Base-by-base conservation (phyloP, 2,113 vertebrate genomes). In the Falcunculus frontatus region DNA sequence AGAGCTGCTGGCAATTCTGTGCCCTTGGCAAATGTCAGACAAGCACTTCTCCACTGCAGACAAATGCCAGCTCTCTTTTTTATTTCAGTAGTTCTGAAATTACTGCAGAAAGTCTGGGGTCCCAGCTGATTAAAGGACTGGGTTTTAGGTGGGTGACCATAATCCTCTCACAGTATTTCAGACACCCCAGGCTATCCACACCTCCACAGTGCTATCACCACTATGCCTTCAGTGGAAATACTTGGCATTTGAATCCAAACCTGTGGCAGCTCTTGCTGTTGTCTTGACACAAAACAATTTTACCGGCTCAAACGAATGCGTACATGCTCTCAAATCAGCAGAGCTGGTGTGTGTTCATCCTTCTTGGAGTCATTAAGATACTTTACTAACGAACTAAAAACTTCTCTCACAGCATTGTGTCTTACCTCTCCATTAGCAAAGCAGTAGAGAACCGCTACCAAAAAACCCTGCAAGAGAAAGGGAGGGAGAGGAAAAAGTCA, bases 361-460 rank as follows among this genome's bases (percentile, higher is more conserved):
- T 79, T 46, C 50, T 64, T 22, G 11, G 25, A 52, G 47, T 74
- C 79, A 82, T n/a, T 60, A 73, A 39, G 10, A 5, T 4, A 47
- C 11, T 85, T 84, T 3, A 27, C 5, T 72, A 63, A 60, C 19
- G 7, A 60, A 19, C 11, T 33, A 18, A 67, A 62, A 83, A 8
- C 21, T 56, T 37, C 26, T 50, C 30, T 42, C 27, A 3, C 41
- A 25, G 29, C 18, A 4, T 13, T 32, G 5, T 64, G 33, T 78
- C 98, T 64, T 98, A 99, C 99, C 99, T 99, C 99, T 97, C 98
- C 99, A 33, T 99, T 99, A 53, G 98, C 98, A 82, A 99, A 99
- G 92, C 99, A 99, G 85, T 99, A 99, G 85, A 99, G 97, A 91
- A 99, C 97, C 75, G 99, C 99, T 73, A 99, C 99, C 39, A 99